Base-by-base conservation (phyloP, 2,113 vertebrate genomes). In the Rhinolophus sinicus region DNA sequence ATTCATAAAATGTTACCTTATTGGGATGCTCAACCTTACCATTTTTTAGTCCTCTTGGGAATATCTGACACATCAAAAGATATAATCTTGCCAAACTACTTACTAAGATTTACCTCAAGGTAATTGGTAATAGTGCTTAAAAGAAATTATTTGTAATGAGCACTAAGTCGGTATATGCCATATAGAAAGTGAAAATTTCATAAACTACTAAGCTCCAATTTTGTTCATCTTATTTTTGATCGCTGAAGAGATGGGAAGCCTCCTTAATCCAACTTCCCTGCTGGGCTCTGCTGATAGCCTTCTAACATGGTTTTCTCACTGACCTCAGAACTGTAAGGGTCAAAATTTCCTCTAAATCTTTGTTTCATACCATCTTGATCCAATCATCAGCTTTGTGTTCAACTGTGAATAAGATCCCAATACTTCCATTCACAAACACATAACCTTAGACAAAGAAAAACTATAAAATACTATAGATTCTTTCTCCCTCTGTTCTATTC, bases 201-300 rank as follows among this genome's bases (percentile, higher is more conserved):
- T 69, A 50, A 70, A 88, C 69, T 93, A 80, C 11, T n/a, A 72
- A 92, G n/a, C 50, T 44, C 4, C 22, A 78, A 26, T 92, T 83
- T 94, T 54, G 7, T 87, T 60, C n/a, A 75, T 73, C 30, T 87
- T 89, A 67, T 64, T 86, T 93, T 78, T 81, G 33, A 50, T 56
- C 22, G 15, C 19, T 90, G 2, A 70, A 96, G 11, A 50, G 24
- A 62, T 65, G 1, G 35, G 22, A 3, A 50, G 5, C 0, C 28
- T 70, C 44, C 28, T 50, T 18, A 91, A 62, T 38, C 8, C 15
- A 78, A 21, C 35, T 85, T 72, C 9, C 56, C 24, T 47, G 13
- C 1, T 21, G 24, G 6, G 2, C 35, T 84, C 33, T 44, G 5
- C 22, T 52, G 21, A 84, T 52, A 85, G 11, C 2, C 30, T 81